Evolutionary conservation across 2,797 vertebrate species (phyloP), one percentile per base, ranked within the genome.

Genomic region (Sorex maritimensis): DNA sequence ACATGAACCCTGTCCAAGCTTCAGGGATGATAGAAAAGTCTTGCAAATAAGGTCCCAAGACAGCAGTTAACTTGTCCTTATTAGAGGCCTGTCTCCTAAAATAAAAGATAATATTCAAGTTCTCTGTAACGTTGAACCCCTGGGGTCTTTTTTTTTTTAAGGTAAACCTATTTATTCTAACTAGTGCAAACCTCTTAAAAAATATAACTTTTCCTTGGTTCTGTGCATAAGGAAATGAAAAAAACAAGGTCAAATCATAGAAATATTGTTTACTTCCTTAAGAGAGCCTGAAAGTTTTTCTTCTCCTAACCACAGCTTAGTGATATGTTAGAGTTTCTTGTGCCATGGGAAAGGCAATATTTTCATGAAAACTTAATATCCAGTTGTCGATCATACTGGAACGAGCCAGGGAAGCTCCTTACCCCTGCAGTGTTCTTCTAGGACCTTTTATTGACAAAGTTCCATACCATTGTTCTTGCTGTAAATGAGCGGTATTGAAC

Each of bases 221-320:
- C 61, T 88, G 3, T 89, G 24, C 88, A 87, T 88, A 75, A 77
- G n/a, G 85, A 67, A 90, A 89, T 81, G 86, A 90, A 96, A 92
- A 44, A 74, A 95, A n/a, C 38, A 94, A 88, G 21, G 19, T 28
- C 79, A 93, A 85, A 92, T 77, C 23, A 67, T 78, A 84, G 73
- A 93, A 94, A 94, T 85, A 87, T 91, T n/a, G 90, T 38, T 72
- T 65, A 63, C 28, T 52, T 93, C 65, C 77, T 79, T 85, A 46
- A 93, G 44, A 92, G 13, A 44, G 41, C 26, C 73, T 23, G 15
- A 77, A 92, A 83, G 30, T 12, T 44, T 88, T 92, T 46, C 30
- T 67, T 85, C 21, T 26, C 77, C 73, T 89, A 30, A 69, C 63
- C 49, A 78, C 23, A 88, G 72, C 8, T 83, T 84, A 73, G 23